Evolutionary conservation across 2,797 vertebrate genomes (phyloP).

Genomic region (Cossypha caffra): DNA sequence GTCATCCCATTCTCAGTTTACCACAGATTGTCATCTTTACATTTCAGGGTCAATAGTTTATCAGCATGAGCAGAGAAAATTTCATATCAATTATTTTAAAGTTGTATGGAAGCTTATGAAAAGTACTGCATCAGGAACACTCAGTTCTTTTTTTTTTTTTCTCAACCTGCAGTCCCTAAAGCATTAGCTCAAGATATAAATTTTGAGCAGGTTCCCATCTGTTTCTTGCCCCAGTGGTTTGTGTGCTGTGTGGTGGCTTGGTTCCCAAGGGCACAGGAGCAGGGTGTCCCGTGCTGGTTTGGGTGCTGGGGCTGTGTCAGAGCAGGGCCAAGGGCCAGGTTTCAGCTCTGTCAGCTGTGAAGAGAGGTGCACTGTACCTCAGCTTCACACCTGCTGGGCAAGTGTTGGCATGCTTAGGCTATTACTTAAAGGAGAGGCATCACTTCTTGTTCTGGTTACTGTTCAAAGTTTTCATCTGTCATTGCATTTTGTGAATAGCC

Average conservation of each 20-base stretch:
- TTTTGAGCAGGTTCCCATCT: neutral
- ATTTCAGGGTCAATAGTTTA: neutral
- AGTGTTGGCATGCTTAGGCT: neutral
- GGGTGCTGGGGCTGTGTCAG: neutral
- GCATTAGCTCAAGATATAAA: neutral
- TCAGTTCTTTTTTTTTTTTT: neutral
- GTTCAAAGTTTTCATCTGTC: slow-evolving; percentile 8
- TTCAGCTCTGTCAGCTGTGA: neutral
- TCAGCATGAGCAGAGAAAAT: neutral
- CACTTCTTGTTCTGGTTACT: neutral
- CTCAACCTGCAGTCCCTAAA: neutral
- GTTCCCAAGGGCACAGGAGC: neutral
- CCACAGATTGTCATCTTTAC: neutral
- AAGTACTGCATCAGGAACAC: neutral
- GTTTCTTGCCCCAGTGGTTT: neutral
- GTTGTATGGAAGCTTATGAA: neutral
- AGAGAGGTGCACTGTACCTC: neutral
- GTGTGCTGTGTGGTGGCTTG: neutral
- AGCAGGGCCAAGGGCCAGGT: neutral
- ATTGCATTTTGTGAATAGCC: neutral
- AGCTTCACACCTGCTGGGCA: slow-evolving; percentile 12
- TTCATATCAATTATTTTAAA: neutral
- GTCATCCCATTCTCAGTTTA: neutral
- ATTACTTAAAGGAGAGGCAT: neutral
- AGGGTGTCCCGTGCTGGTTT: neutral